A percentile compares a stretch with the other conserved stretches of the same genome.
phyloP scores from a whole-genome alignment of 2,888 invertebrate genomes.

The Ichneumon xanthorius region DNA sequence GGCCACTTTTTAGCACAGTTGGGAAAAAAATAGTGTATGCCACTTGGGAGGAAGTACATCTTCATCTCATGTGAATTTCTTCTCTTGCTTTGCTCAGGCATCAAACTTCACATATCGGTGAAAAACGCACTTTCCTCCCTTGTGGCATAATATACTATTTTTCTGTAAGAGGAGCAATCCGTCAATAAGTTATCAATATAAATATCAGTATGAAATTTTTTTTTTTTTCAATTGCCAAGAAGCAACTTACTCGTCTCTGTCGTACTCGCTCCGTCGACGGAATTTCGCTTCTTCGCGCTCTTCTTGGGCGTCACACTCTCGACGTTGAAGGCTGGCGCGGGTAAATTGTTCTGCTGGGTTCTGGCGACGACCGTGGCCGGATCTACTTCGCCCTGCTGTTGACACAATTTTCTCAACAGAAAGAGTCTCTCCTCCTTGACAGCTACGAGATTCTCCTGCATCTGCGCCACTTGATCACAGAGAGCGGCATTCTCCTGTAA shows the following conservation, averaged over 20 bases:
- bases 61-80: too few species aligned
- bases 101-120: too few species aligned
- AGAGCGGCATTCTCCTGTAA: slow-evolving; percentile 92
- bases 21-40: too few species aligned
- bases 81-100: too few species aligned
- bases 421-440: slow-evolving; percentile 94
- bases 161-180: too few species aligned
- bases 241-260: slow-evolving; percentile 51
- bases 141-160: too few species aligned
- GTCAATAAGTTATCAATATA: slow-evolving; percentile 13
- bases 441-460: slow-evolving; percentile 92
- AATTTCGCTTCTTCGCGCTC: slow-evolving; percentile 78
- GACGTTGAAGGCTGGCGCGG: slow-evolving; percentile 72
- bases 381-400: slow-evolving; percentile 85
- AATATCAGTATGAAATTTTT: too few species aligned
- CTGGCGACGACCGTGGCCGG: slow-evolving; percentile 73
- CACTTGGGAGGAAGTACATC: too few species aligned
- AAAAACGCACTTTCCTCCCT: too few species aligned
- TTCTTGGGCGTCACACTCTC: slow-evolving; percentile 79
- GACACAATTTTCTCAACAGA: slow-evolving; percentile 91
- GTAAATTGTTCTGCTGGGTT: slow-evolving; percentile 76
- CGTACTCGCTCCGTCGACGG: slow-evolving; percentile 73
- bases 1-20: too few species aligned
- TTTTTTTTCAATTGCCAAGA: background rate
- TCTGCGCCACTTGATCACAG: slow-evolving; percentile 94